Evolutionary conservation across 1,140 invertebrate species (phyloP), one percentile per base, ranked within the genome.

Genomic region (Luehdorfia chinensis): DNA sequence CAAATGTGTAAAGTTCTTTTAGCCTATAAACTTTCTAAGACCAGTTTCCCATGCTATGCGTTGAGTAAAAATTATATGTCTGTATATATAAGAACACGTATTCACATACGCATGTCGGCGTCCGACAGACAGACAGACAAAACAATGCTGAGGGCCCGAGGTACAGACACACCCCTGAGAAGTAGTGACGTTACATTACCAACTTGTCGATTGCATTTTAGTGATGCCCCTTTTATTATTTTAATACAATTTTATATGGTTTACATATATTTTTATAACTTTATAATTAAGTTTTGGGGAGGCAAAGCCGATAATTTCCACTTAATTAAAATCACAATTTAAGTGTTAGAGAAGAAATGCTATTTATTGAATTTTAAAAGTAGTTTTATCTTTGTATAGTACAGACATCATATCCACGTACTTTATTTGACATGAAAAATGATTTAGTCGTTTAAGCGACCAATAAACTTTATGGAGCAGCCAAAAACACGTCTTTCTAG

Each of bases 101-200:
- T 55, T 50, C 61, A 57, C 33, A 28, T 31, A 49, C 47, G 41
- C 16, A 68, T 58, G 55, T 55, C 56, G 58, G 60, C 63, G 51
- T 62, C 57, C 53, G 75, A 74, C 76, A 75, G 69, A 77, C 76
- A 61, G 70, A 74, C 69, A 60, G 64, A 75, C 77, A 72, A 78
- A 78, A 83, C 78, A 83, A 83, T 83, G 75, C 72, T 12, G 43
- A 46, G 53, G 59, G 66, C 70, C 73, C 59, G 62, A 60, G 73
- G 72, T 66, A 32, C 58, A 48, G 70, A 67, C 75, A 77, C 76
- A 75, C 76, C 76, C 76, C 61, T 59, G 48, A 46, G 52, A 48
- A 32, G 47, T 70, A 78, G 78, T 73, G 72, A 71, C 63, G 74
- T 51, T 43, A 51, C 45, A 33, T 37, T 32, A 58, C 39, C 44